Evolutionary conservation across 2,888 invertebrate species (phyloP).

Genomic region (Ectemnius lituratus): DNA sequence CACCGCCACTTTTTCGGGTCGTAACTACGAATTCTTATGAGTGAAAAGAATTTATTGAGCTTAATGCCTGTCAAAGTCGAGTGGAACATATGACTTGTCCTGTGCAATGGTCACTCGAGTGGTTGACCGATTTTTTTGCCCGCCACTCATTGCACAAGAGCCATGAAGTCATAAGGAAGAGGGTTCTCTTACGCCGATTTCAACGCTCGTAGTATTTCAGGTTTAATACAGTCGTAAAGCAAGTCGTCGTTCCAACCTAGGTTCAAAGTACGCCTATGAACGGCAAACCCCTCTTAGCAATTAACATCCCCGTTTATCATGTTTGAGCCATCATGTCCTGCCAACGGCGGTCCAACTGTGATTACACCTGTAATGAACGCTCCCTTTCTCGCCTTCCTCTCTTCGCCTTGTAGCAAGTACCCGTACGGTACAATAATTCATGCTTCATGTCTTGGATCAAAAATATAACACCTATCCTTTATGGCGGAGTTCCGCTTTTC

Average conservation of each 20-base stretch:
- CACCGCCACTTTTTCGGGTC: not conserved
- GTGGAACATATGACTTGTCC: constrained; percentile 32
- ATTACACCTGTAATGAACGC: not conserved
- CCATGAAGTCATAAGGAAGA: constrained; percentile 61
- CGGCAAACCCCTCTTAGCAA: constrained; percentile 38
- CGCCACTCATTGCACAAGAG: constrained; percentile 49
- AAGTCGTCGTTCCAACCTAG: constrained; percentile 27
- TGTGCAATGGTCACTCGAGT: constrained; percentile 10
- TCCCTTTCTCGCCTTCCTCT: not conserved
- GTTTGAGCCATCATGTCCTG: constrained; percentile 22
- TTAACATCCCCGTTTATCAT: constrained; percentile 46
- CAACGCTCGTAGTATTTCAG: constrained; percentile 56
- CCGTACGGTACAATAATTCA: constrained; percentile 1
- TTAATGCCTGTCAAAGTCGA: constrained; percentile 36
- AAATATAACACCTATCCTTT: no score
- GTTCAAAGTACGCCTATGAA: constrained; percentile 20
- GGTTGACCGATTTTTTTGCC: constrained; percentile 34
- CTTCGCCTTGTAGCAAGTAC: not conserved
- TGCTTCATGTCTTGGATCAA: constrained; percentile 7
- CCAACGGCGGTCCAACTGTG: not conserved
- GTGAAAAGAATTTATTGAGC: no score
- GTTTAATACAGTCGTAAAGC: constrained; percentile 58
- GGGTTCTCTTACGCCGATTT: constrained; percentile 47
- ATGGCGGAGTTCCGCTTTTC: no score
- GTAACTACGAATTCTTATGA: no score